Conservation (phyloP, 1,140 invertebrate species). For the Drosophila chauvacae region DNA sequence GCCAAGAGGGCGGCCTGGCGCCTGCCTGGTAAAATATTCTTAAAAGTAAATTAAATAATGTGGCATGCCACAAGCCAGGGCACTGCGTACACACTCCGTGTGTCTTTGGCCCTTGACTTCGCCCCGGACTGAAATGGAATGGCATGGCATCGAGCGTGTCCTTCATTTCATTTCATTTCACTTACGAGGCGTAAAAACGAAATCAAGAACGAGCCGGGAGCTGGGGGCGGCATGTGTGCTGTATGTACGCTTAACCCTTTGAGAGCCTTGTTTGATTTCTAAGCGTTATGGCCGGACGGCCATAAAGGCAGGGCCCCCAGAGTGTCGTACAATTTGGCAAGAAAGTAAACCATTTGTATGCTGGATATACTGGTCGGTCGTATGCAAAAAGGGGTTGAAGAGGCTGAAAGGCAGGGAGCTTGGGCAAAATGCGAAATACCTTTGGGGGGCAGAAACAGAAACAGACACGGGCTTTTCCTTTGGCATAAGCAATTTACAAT, state of each 20-base stretch:
- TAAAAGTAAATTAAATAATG: constrained; percentile 82
- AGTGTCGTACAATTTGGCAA: constrained; percentile 80
- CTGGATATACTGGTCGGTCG: constrained; percentile 20
- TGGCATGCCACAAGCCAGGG: constrained; percentile 73
- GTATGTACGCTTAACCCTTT: constrained; percentile 57
- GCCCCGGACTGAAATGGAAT: constrained; percentile 12
- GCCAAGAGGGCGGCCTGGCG: constrained; percentile 22
- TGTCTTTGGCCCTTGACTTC: constrained; percentile 18
- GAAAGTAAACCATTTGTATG: constrained; percentile 64
- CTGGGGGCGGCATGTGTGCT: constrained; percentile 27
- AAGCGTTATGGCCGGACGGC: constrained; percentile 66
- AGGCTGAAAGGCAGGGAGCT: constrained; percentile 1
- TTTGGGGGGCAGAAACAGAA: constrained; percentile 48
- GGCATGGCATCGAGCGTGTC: constrained; percentile 16
- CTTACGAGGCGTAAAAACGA: constrained; percentile 80
- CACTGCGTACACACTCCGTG: constrained; percentile 17
- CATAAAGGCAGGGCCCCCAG: constrained; percentile 54
- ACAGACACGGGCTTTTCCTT: constrained; percentile 57
- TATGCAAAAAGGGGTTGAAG: constrained; percentile 38
- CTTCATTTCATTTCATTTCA: constrained; percentile 80
- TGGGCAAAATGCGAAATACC: constrained; percentile 57
- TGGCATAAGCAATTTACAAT: constrained; percentile 81
- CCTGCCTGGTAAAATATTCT: constrained; percentile 67
- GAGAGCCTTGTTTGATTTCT: constrained; percentile 75
- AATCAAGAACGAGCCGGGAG: constrained; percentile 53